Base-by-base conservation (phyloP, 1,140 invertebrate genomes). In the Drosophila dunni region DNA sequence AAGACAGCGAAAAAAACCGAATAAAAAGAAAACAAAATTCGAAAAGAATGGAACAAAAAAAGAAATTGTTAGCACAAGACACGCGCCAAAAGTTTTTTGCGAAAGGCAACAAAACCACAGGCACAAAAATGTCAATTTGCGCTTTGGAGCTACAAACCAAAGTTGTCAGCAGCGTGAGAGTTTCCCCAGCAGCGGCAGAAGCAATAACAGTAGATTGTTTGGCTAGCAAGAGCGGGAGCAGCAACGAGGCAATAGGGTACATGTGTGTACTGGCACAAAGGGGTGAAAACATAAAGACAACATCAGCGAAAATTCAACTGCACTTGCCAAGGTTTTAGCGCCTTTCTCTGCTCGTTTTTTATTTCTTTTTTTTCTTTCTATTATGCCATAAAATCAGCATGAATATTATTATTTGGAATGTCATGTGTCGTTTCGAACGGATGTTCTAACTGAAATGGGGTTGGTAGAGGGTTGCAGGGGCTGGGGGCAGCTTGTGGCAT, bases 81-180 rank as follows among this genome's bases (percentile, higher is more conserved):
- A 88, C 72, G 83, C 76, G 79, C 79, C 79, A 79, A 74, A 88
- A 76, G 75, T 82, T 82, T 76, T 68, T 65, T 48, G 33, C 62
- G 15, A 33, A 44, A 72, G 77, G 68, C 64, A 73, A 76, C 64
- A 80, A 81, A 85, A 88, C 83, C 82, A 62, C 79, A 82, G 82
- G 79, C 83, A 88, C 83, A 86, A 86, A 86, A 86, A 88, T 86
- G 82, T 88, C 82, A 86, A 86, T 86, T 86, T 86, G 76, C 82
- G 81, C 82, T 88, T 88, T 73, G 68, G 61, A 68, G 71, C 71
- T 72, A 75, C 74, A 76, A 29, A 67, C 40, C 61, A 65, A 71
- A 64, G 50, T 63, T 63, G 33, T 38, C 24, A 51, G 33, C 34
- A 46, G n/a, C 3, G 44, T 2, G 57, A 60, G 38, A 46, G 42